Percentiles rank a stretch among this genome's conserved stretches.
These are phyloP conservation scores for Cichlasoma orientale DNA, from an alignment of 2,797 vertebrate species.

Conservation along the genomic window DNA sequence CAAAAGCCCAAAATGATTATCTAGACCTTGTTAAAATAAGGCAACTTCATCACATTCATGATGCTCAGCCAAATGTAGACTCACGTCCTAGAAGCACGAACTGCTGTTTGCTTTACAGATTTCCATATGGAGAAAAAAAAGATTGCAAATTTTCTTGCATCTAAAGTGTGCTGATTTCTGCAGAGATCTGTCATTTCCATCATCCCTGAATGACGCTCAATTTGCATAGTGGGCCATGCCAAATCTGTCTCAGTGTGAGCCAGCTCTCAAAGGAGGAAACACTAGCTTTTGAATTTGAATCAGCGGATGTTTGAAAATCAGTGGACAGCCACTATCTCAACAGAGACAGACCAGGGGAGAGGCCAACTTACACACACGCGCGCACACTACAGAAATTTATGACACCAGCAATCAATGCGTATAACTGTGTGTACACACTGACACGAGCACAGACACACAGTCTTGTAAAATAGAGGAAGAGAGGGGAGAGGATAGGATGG, in stretches of 20 bases:
- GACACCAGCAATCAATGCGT: slow-evolving; percentile 34
- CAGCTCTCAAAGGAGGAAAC: slow-evolving; percentile 60
- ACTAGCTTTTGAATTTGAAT: slow-evolving; percentile 68
- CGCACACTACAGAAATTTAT: slow-evolving; percentile 26
- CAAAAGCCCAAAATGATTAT: background rate
- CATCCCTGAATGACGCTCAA: slow-evolving; percentile 49
- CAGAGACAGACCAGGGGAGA: slow-evolving; percentile 38
- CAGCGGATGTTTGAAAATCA: slow-evolving; percentile 63
- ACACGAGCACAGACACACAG: slow-evolving; percentile 15
- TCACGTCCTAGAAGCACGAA: background rate
- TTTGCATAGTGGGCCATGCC: slow-evolving; percentile 62
- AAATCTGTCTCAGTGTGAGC: slow-evolving; percentile 42
- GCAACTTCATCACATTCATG: slow-evolving; percentile 6
- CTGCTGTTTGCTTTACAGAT: background rate
- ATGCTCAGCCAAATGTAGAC: background rate
- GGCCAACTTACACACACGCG: slow-evolving; percentile 10
- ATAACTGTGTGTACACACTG: slow-evolving; percentile 11
- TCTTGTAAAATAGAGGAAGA: background rate
- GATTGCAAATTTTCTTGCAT: slow-evolving; percentile 2
- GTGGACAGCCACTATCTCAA: slow-evolving; percentile 56
- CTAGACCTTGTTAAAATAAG: background rate
- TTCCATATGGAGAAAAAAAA: background rate
- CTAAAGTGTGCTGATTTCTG: slow-evolving; percentile 34
- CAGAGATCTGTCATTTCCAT: slow-evolving; percentile 47
- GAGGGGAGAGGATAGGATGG: slow-evolving; percentile 18